Base-by-base conservation (phyloP, 2,888 invertebrate species). In the Polydrusus pterygomalis region DNA sequence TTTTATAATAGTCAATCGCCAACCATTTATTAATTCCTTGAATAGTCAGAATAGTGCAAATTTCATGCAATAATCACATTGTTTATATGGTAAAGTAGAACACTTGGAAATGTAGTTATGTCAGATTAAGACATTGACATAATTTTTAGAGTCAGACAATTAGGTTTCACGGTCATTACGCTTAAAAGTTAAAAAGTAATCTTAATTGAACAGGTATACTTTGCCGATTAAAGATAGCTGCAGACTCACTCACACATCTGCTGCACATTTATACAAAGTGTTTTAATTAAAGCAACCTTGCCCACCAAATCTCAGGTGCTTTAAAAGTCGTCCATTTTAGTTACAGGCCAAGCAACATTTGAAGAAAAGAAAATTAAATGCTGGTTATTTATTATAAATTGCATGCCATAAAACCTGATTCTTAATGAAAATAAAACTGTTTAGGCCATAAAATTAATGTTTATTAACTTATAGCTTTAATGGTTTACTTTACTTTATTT, bases 61-160 rank as follows among this genome's bases (percentile, higher is more conserved):
- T 10, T 47, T 2, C 17, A 5, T 30, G n/a, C 25, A 56, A 56
- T 30, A n/a, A 17, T n/a, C 6, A 34, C 25, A 30, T 34, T 56
- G 56, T 34, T n/a, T 34, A 56, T 34, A 56, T 34, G 56, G 56
- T 34, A 56, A 34, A 56, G 56, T 56, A 56, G 56, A 56, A 56
- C 56, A n/a, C 30, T 30, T 56, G 30, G 30, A 56, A 30, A 56
- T 30, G 54, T 56, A 56, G 30, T 54, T 20, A 56, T 56, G 25
- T 56, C 54, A 56, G 54, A 56, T 30, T 56, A 30, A 54, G 25
- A 54, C 54, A 54, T 54, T 54, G 54, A 54, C 54, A 54, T 54
- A 30, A 54, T 54, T 54, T 25, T 54, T 54, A 54, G 30, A 25
- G 30, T 54, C 18, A 54, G 25, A 30, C 18, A 9, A 54, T 54